phyloP scores from a whole-genome alignment of 2,113 vertebrate species.

The Tetrax tetrax region DNA sequence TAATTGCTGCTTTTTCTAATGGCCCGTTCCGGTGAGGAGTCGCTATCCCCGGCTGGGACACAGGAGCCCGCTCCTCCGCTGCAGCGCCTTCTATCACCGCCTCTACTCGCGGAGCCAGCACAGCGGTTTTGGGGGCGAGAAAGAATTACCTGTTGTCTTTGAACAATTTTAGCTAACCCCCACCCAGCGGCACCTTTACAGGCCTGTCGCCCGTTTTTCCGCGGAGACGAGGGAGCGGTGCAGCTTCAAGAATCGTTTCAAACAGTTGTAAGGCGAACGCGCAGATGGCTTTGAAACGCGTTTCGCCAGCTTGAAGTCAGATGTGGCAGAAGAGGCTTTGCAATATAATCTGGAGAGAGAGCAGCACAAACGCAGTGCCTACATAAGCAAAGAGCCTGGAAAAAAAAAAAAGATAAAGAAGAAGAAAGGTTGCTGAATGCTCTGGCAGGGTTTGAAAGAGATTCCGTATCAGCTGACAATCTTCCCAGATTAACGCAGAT shows the following conservation, averaged over 20 bases:
- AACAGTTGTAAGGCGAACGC: background rate
- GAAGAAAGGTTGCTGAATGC: background rate
- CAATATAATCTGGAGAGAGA: background rate
- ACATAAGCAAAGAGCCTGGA: background rate
- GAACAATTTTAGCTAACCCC: too few species aligned
- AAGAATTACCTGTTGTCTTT: too few species aligned
- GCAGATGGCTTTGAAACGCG: background rate
- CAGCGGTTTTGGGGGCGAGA: background rate
- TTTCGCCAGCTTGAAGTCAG: background rate
- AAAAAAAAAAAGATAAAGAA: background rate
- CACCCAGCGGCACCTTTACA: background rate
- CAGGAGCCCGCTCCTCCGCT: background rate
- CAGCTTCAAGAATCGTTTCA: background rate
- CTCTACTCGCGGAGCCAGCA: background rate
- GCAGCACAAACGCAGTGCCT: slow-evolving; percentile 4
- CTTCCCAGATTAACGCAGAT: background rate
- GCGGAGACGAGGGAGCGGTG: background rate
- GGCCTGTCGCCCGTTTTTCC: background rate
- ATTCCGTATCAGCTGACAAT: background rate
- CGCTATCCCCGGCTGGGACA: background rate
- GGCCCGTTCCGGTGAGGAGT: background rate
- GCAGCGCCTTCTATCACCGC: background rate
- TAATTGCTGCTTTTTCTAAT: background rate
- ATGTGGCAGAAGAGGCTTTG: background rate
- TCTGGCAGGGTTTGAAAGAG: slow-evolving; percentile 23